A percentile compares a stretch with the other conserved stretches of the same genome.
phyloP scores from a whole-genome alignment of 2,113 vertebrate species.

The Rhinopomastus cyanomelas region DNA sequence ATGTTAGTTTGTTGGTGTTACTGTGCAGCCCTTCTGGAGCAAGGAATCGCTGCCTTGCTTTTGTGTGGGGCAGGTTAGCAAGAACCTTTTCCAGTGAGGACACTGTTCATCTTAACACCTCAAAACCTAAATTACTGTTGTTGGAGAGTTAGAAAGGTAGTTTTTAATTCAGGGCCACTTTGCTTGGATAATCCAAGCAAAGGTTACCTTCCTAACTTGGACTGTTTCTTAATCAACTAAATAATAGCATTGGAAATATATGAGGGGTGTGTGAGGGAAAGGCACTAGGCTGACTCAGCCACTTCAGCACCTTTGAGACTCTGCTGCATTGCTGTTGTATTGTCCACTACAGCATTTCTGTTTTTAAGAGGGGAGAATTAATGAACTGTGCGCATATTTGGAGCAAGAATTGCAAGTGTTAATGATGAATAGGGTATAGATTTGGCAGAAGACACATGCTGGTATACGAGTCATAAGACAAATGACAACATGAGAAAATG shows the following conservation, averaged over 20 bases:
- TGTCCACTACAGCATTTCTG: neutral
- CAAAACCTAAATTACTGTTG: neutral
- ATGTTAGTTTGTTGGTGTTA: neutral
- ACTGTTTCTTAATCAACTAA: neutral
- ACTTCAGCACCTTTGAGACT: neutral
- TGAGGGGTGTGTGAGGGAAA: neutral
- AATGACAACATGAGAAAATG: neutral
- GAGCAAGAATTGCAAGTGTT: neutral
- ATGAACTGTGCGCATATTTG: neutral
- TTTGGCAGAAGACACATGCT: neutral
- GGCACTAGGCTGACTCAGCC: neutral
- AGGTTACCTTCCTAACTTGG: neutral
- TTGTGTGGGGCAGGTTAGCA: neutral
- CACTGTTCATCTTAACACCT: neutral
- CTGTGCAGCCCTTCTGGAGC: neutral
- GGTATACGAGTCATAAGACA: fast-evolving
- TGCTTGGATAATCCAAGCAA: neutral
- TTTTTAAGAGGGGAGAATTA: neutral
- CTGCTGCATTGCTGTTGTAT: neutral
- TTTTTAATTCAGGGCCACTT: neutral
- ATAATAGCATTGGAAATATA: neutral
- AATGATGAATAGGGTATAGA: neutral
- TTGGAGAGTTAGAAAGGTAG: neutral
- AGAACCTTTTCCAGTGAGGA: neutral
- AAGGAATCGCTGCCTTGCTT: neutral